Conservation (phyloP, 2,113 vertebrate species). For the Crypturellus undulatus region DNA sequence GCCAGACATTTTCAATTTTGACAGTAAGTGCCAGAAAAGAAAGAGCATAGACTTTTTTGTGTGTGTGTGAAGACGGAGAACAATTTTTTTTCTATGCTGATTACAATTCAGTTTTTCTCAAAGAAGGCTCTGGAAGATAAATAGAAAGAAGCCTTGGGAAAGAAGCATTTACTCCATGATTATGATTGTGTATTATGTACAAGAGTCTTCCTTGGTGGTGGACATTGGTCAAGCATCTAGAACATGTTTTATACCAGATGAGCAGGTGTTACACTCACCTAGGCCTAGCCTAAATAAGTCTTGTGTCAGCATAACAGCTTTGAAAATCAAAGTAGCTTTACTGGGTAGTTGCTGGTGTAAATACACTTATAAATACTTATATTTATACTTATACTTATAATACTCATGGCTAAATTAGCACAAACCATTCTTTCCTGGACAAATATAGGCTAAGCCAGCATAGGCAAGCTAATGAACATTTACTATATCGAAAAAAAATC, state of each 20-base stretch:
- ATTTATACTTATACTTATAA: no score
- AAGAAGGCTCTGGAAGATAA: not conserved
- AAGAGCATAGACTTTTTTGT: not conserved
- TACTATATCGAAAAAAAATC: not conserved
- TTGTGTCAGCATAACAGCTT: not conserved
- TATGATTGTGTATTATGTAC: not conserved
- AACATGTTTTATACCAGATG: not conserved
- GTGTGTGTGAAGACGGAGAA: not conserved
- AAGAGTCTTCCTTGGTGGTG: not conserved
- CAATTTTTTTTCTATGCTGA: not conserved
- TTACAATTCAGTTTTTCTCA: not conserved
- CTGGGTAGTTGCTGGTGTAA: not conserved
- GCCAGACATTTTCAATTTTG: not conserved
- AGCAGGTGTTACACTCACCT: not conserved
- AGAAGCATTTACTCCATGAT: not conserved
- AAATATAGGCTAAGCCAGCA: not conserved
- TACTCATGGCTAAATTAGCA: not conserved
- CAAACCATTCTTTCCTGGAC: not conserved
- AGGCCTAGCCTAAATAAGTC: not conserved
- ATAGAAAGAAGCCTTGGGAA: not conserved
- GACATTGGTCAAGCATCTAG: not conserved
- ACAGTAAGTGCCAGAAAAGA: not conserved
- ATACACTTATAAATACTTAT: not conserved
- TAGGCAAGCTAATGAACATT: not conserved
- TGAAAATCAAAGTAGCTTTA: not conserved